Base-by-base conservation (phyloP, 2,888 invertebrate species). In the Perithous albicinctus region DNA sequence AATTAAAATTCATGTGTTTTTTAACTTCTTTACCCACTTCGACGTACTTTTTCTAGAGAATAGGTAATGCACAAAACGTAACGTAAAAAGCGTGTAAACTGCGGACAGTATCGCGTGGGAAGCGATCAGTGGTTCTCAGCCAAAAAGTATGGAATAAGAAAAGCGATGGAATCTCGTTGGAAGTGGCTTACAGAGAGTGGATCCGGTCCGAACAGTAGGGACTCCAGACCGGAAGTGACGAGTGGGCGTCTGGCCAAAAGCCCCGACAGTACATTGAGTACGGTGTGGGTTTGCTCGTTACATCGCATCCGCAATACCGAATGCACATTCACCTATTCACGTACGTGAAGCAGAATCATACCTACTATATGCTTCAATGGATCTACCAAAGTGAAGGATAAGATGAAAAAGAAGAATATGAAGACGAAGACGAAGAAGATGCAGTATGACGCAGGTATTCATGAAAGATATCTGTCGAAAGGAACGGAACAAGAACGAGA, bases 231-330 rank as follows among this genome's bases (percentile, higher is more conserved):
- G 78, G 78, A 79, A 79, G 78, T 73, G 73, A 79, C 73, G 78
- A 61, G 78, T 73, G 78, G 78, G 73, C 67, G 78, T 79, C 51
- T 61, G 41, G 78, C 78, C 73, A 79, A 79, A 78, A 79, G 72
- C 41, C 54, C 66, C 56, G 61, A 54, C 38, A 63, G 48, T 67
- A 74, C 59, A 26, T 48, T 38, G 72, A 38, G 67, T 61, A 74
- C 41, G 18, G 23, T 56, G 43, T 56, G 63, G 54, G 63, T 41
- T 41, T 15, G 51, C 63, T 63, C 70, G n/a, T 64, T 64, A 48
- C 63, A 29, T 38, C 46, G 38, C 32, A 46, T 59, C 12, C 15
- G 54, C 20, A 6, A 48, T 73, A 12, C 20, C 32, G 15, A 26
- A 26, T 35, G 12, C 38, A 29, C 20, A 18, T 18, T 20, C 10